Conservation (phyloP, 2,797 vertebrate species). For the Parauchenoglanis punctatus region DNA sequence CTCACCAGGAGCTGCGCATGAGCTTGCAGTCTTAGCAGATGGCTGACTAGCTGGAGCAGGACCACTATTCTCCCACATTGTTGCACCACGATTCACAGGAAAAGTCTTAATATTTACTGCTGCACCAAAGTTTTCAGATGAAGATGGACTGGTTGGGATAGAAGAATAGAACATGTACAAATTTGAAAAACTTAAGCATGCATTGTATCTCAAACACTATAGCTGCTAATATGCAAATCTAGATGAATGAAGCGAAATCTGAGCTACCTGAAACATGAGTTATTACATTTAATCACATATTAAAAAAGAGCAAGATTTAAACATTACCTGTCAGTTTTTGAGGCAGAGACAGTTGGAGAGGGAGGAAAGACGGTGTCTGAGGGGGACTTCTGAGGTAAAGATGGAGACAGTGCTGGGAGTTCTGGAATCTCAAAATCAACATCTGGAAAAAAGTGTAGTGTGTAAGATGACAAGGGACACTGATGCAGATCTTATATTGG, state of each 20-base stretch:
- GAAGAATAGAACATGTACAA: neutral
- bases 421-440: constrained; percentile 73
- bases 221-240: neutral
- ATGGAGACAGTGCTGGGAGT: constrained; percentile 37
- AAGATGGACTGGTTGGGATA: constrained; percentile 61
- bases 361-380: constrained; percentile 32
- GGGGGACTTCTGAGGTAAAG: constrained; percentile 36
- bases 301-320: neutral
- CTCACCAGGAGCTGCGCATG: constrained; percentile 16
- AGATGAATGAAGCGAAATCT: neutral
- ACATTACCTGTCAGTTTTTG: constrained; percentile 72
- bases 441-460: constrained; percentile 58
- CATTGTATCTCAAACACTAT: neutral
- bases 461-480: constrained; percentile 7
- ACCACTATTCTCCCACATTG: constrained; percentile 62
- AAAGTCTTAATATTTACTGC: constrained; percentile 58
- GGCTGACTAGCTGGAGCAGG: constrained; percentile 39
- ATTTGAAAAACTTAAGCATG: neutral
- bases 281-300: neutral
- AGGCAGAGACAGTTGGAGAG: constrained; percentile 48
- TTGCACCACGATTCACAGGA: constrained; percentile 61
- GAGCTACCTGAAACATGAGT: neutral
- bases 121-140: constrained; percentile 58
- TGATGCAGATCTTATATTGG: neutral
- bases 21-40: constrained; percentile 40